Base-by-base conservation (phyloP, 2,113 vertebrate genomes). In the Pteropus alecto region DNA sequence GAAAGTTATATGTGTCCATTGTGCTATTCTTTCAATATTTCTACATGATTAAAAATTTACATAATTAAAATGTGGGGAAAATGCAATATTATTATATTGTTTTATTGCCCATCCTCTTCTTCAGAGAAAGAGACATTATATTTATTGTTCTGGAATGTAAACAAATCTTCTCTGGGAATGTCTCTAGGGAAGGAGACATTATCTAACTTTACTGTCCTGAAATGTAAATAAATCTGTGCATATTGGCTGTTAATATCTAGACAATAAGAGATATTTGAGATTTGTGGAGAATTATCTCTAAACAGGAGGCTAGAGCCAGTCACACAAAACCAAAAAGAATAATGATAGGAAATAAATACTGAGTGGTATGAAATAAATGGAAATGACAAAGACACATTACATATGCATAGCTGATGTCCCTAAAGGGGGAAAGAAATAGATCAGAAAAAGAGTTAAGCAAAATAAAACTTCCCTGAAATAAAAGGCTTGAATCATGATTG, bases 381-480 rank as follows among this genome's bases (percentile, higher is more conserved):
- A 86, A 58, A 68, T 92, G 51, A 92, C 54, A 95, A 96, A 82
- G 41, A 71, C 38, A 90, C 26, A 43, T 87, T 86, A 95, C 5
- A 94, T 70, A 79, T 33, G 33, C 60, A 77, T 71, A 94, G 82
- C 0, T 87, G 67, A 92, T 38, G 26, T 78, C 30, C 56, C 60
- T 87, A 78, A 91, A 93, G 82, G 85, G 61, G 38, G 56, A 11
- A 94, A 88, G 56, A 74, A 79, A 89, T 71, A 41, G 60, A 67
- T 76, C 65, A 43, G 18, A 38, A 87, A 85, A 90, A 92, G 82
- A 28, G 7, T 63, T 82, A 71, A 87, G 51, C 35, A 89, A 95
- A 94, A 82, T 65, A 89, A 96, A 85, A 92, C 19, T 58, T 63
- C n/a, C 48, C 54, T 60, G 76, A 93, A 95, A 83, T 65, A 58